Evolutionary conservation across 1,140 invertebrate genomes (phyloP).

Genomic region (Neodiprion pinetum): DNA sequence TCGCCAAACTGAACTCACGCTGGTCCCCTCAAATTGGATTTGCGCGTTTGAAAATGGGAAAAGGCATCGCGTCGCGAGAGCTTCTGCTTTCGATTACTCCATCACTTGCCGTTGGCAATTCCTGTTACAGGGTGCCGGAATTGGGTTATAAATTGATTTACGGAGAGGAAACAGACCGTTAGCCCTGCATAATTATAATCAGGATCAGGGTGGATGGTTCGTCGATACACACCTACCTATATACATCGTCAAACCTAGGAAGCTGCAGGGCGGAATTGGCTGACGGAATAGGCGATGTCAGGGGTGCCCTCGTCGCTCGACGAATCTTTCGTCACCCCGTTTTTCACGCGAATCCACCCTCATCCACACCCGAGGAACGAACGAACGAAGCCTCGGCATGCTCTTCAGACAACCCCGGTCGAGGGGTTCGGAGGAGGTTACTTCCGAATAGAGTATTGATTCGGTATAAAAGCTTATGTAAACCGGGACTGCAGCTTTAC

Average conservation of each 20-base stretch:
- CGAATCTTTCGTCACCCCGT: slow-evolving; percentile 16
- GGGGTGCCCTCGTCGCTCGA: slow-evolving; percentile 10
- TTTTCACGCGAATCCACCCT: slow-evolving; percentile 12
- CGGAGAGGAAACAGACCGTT: slow-evolving; percentile 26
- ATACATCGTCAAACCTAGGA: neutral
- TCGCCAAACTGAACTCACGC: no score
- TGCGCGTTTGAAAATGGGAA: no score
- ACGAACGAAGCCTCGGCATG: neutral
- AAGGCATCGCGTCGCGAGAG: no score
- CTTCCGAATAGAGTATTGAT: slow-evolving; percentile 29
- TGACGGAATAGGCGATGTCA: slow-evolving; percentile 6
- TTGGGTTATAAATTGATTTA: slow-evolving; percentile 29
- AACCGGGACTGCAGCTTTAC: slow-evolving; percentile 11
- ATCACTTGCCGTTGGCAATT: neutral
- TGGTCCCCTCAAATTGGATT: no score
- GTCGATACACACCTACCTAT: neutral
- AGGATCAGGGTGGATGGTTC: neutral
- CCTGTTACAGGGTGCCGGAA: slow-evolving; percentile 8
- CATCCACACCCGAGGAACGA: neutral
- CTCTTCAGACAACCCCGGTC: neutral
- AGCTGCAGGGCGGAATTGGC: neutral
- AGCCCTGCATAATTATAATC: slow-evolving; percentile 27
- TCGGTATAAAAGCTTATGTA: slow-evolving; percentile 32
- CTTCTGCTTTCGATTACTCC: no score
- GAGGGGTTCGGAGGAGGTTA: neutral